Base-by-base conservation (phyloP, 1,140 invertebrate genomes). In the Nomia melanderi region DNA sequence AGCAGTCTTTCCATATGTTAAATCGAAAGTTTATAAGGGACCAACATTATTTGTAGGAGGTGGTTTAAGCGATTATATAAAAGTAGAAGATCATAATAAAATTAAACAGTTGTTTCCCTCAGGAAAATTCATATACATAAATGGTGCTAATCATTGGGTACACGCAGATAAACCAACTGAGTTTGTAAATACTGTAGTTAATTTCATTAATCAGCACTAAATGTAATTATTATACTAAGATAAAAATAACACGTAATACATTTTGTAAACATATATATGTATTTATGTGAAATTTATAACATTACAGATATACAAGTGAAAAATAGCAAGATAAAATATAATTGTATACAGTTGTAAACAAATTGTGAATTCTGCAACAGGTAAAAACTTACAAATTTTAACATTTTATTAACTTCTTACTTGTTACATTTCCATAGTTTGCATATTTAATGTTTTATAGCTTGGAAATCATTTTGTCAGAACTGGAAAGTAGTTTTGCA, bases 131-230 rank as follows among this genome's bases (percentile, higher is more conserved):
- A 89, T 93, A 69, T 96, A 95, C 86, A 94, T 99, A 57, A 92
- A 94, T 41, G 95, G 94, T 74, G 96, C 98, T 25, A 97, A 97
- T 8, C 98, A 99, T 90, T 98, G 97, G 96, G 95, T 98, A 11
- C 98, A 99, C 88, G 95, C 96, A 65, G 97, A 99, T 79, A 96
- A 98, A 89, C 97, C 98, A 2, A 87, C 93, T 2, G 94, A 96
- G 86, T 98, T 99, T 90, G 87, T 98, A 12, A 92, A 94, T 78
- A 82, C 93, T 80, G 92, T 94, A 4, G 87, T 86, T 1, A 67
- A 39, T 31, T 92, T 92, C 67, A 77, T 92, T 53, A 91, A 91
- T 62, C 39, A 85, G n/a, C 20, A 39, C 14, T 7, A 20, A 23
- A 72, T 31, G 36, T 82, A 69, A 86, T 44, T 31, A 17, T 72